Conservation (phyloP, 2,888 invertebrate genomes). For the Drosophila tanythrix region DNA sequence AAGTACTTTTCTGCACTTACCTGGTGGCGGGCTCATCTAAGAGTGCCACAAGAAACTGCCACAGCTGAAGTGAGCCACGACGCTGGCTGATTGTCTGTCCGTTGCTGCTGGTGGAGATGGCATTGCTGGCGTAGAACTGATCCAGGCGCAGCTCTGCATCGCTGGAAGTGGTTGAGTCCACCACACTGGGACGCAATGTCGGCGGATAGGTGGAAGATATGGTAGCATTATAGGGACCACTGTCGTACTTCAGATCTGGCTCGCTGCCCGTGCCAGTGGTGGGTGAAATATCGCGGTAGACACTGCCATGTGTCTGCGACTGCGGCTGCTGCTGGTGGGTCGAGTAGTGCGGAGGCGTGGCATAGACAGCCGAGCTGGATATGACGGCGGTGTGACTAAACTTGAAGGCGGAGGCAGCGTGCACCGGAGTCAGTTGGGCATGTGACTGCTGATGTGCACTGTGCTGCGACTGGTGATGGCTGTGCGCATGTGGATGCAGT, state of each 20-base stretch:
- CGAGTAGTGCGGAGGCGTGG: slow-evolving; percentile 65
- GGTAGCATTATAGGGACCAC: slow-evolving; percentile 82
- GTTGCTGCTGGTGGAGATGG: slow-evolving; percentile 78
- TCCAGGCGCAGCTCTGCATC: slow-evolving; percentile 83
- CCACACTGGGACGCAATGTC: slow-evolving; percentile 73
- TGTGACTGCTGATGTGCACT: slow-evolving; percentile 62
- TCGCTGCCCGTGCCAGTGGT: slow-evolving; percentile 63
- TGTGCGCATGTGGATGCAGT: slow-evolving; percentile 60
- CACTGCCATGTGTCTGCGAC: slow-evolving; percentile 53
- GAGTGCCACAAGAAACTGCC: slow-evolving; percentile 96
- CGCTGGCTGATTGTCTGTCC: slow-evolving; percentile 86
- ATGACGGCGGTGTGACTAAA: slow-evolving; percentile 79
- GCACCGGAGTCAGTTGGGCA: slow-evolving; percentile 67
- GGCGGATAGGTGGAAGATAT: slow-evolving; percentile 83
- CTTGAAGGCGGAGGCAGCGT: slow-evolving; percentile 73
- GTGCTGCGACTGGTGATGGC: slow-evolving; percentile 58
- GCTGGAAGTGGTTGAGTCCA: slow-evolving; percentile 83
- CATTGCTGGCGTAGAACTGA: slow-evolving; percentile 81
- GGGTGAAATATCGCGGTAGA: slow-evolving; percentile 76
- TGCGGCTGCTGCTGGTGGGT: slow-evolving; percentile 65
- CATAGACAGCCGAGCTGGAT: slow-evolving; percentile 73
- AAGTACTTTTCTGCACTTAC: slow-evolving; percentile 57
- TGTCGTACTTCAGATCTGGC: slow-evolving; percentile 82
- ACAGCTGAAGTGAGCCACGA: slow-evolving; percentile 95
- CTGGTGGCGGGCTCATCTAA: slow-evolving; percentile 88